These are phyloP conservation scores for Dermochelys coriacea DNA, from an alignment of 2,797 vertebrate species.

Conservation along the genomic window DNA sequence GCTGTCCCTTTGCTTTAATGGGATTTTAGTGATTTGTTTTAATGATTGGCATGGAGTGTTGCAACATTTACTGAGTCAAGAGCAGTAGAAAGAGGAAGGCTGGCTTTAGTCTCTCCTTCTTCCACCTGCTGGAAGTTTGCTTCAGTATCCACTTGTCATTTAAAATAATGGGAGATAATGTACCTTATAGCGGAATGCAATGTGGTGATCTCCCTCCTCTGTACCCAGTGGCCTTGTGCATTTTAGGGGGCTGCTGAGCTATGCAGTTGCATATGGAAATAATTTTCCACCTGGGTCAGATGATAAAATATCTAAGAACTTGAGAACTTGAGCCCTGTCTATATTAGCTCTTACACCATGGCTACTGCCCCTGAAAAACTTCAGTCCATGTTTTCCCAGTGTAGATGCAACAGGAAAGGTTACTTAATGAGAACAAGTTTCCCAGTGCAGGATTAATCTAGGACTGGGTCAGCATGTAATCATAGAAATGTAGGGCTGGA, in stretches of 20 bases:
- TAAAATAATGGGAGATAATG: neutral
- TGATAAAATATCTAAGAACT: neutral
- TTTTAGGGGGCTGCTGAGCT: neutral
- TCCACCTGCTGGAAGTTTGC: neutral
- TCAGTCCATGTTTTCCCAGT: neutral
- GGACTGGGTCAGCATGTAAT: neutral
- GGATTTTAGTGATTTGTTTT: neutral
- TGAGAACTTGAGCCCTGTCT: neutral
- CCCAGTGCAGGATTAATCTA: neutral
- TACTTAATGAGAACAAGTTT: neutral
- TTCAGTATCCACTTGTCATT: neutral
- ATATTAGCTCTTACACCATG: fast-evolving
- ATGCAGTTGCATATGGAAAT: neutral
- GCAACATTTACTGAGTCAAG: neutral
- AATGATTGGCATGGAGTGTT: neutral
- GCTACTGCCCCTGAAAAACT: neutral
- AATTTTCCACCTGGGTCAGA: neutral
- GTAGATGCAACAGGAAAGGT: neutral
- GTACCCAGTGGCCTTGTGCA: neutral
- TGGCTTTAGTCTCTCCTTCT: neutral
- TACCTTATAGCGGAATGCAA: neutral
- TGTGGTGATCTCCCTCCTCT: neutral
- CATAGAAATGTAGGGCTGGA: neutral
- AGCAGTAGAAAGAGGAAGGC: neutral
- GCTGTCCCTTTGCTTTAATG: neutral